These are phyloP conservation scores for Heloderma charlesbogerti DNA, from an alignment of 2,113 vertebrate species.

Conservation along the genomic window DNA sequence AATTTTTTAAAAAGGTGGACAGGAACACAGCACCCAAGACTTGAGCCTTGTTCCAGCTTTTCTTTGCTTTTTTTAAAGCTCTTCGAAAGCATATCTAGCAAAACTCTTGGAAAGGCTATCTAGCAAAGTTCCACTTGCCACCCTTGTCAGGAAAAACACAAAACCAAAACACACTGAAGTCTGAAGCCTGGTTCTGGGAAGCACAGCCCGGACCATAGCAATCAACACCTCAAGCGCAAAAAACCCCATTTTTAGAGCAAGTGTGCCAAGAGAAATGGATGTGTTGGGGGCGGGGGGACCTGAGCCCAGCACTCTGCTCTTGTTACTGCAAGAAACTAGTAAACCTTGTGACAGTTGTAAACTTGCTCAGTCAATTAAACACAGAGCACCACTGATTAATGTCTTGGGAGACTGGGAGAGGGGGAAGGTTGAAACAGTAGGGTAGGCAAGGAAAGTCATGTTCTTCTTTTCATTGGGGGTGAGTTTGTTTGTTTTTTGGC, in stretches of 20 bases:
- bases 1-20: slow-evolving; percentile 16
- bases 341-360: slow-evolving; percentile 27
- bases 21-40: slow-evolving; percentile 48
- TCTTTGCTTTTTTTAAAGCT: slow-evolving; percentile 1
- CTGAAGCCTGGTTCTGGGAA: slow-evolving; percentile 12
- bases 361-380: neutral
- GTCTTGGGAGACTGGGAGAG: neutral
- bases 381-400: slow-evolving; percentile 6
- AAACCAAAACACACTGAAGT: slow-evolving; percentile 20
- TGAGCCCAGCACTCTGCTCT: slow-evolving; percentile 27
- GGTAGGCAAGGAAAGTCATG: too few relatives aligned
- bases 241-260: slow-evolving; percentile 19
- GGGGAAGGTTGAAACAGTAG: neutral
- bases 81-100: slow-evolving; percentile 14
- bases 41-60: slow-evolving; percentile 8
- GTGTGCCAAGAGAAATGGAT: slow-evolving; percentile 33
- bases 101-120: slow-evolving; percentile 29
- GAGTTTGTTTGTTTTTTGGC: neutral
- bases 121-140: slow-evolving; percentile 34
- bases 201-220: slow-evolving; percentile 29
- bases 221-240: slow-evolving; percentile 39
- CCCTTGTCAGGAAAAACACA: neutral
- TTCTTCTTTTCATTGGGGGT: slow-evolving; percentile 30
- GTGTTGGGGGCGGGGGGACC: too few relatives aligned
- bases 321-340: neutral